These are phyloP conservation scores for Eristalis tenax DNA, from an alignment of 2,888 invertebrate species.

Conservation along the genomic window DNA sequence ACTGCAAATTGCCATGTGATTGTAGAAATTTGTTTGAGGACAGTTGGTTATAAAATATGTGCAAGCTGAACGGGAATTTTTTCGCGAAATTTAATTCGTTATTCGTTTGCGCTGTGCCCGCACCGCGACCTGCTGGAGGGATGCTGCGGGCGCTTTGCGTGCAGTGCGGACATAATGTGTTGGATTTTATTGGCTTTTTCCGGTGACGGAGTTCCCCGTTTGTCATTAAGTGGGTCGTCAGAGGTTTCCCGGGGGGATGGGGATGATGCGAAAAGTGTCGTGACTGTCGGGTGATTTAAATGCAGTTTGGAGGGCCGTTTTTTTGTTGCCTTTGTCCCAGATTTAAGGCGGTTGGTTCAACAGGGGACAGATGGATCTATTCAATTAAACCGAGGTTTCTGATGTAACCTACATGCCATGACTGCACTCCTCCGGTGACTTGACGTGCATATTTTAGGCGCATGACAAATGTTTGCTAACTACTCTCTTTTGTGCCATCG, in stretches of 20 bases:
- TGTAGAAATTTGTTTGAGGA: slow-evolving; percentile 70
- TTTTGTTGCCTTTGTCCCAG: neutral
- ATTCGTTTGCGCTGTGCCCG: slow-evolving; percentile 22
- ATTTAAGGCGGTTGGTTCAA: neutral
- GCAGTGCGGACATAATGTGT: neutral
- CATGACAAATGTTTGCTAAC: neutral
- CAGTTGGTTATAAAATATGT: slow-evolving; percentile 64
- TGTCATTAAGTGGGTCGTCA: neutral
- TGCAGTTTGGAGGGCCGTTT: neutral
- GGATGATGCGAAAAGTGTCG: neutral
- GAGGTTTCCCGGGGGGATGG: neutral
- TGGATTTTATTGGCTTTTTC: neutral
- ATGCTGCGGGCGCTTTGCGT: neutral
- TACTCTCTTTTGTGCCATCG: neutral
- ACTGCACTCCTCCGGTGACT: neutral
- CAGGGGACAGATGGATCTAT: neutral
- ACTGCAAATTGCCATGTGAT: slow-evolving; percentile 71
- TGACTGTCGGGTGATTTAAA: neutral
- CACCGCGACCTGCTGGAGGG: neutral
- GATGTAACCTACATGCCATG: neutral
- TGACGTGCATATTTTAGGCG: neutral
- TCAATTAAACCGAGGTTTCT: neutral
- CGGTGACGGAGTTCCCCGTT: neutral
- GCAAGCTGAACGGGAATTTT: slow-evolving; percentile 12
- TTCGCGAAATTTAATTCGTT: slow-evolving; percentile 37